Base-by-base conservation (phyloP, 1,140 invertebrate genomes). In the Drosophila sechellia region DNA sequence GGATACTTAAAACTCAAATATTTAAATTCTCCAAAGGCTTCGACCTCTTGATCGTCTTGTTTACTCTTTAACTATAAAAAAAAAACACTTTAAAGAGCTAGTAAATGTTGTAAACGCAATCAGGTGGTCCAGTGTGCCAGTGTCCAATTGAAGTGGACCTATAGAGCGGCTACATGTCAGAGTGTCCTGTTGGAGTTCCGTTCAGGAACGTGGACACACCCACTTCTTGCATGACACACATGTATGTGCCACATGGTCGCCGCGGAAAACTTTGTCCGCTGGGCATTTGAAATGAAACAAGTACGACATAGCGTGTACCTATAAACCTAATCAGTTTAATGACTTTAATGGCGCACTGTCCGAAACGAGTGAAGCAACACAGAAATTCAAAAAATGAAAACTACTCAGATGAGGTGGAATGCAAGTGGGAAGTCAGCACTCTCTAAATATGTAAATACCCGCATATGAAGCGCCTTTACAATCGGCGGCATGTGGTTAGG, bases 311-410 rank as follows among this genome's bases (percentile, higher is more conserved):
- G 22, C 12, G 48, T 66, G 40, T 70, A 55, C 49, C 49, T 70
- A 70, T 57, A 72, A 40, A 60, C 39, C 68, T 72, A 60, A 60
- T 72, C 69, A 72, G 55, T 72, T 72, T 60, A 72, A 72, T 72
- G 66, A 72, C 39, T 72, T 72, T 71, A 72, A 70, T 70, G 43
- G 52, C 68, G 42, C 31, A 68, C 60, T 70, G 64, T 57, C 52
- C 52, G 20, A 56, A 69, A 56, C 42, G 57, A 25, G 43, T 39
- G 34, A 39, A 39, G 13, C 37, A 45, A 4, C 35, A 59, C 17
- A 40, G 27, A 60, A 53, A 63, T 20, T 34, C 5, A 20, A 20
- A 49, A 34, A 17, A 31, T 31, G 20, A 49, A 17, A n/a, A 59
- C 27, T 8, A 64, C 22, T 65, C 40, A 37, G 42, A 39, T 43